These are phyloP conservation scores for Columbina picui DNA, from an alignment of 2,113 vertebrate species.

Conservation along the genomic window DNA sequence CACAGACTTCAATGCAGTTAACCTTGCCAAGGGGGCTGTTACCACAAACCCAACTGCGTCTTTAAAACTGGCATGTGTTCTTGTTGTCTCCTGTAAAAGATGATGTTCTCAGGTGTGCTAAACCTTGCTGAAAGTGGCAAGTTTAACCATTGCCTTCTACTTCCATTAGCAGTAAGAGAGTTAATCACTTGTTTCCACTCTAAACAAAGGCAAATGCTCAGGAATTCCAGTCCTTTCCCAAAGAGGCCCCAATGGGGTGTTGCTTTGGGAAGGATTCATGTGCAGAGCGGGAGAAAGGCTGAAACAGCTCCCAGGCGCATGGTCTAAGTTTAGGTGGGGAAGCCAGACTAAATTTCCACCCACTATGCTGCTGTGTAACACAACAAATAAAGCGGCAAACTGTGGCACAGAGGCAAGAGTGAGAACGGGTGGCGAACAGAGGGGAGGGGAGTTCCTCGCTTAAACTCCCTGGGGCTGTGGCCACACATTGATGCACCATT, in stretches of 20 bases:
- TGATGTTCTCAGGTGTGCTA: constrained; percentile 3
- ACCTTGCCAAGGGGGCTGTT: not conserved
- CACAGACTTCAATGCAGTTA: not conserved
- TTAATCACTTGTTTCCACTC: constrained; percentile 51
- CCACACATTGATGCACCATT: fast-evolving
- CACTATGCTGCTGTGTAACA: fast-evolving
- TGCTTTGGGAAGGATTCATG: not conserved
- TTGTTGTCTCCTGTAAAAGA: not conserved
- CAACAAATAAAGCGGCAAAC: not conserved
- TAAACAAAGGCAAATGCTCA: constrained; percentile 41
- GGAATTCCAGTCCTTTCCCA: constrained; percentile 11
- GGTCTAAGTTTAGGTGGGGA: not conserved
- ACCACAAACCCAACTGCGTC: not conserved
- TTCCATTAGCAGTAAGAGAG: constrained; percentile 53
- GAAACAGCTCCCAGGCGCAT: not conserved
- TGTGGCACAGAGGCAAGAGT: not conserved
- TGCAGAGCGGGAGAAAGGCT: not conserved
- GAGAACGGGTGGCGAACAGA: not conserved
- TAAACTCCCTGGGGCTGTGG: not conserved
- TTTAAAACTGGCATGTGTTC: not conserved
- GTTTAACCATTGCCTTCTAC: constrained; percentile 12
- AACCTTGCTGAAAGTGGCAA: constrained; percentile 22
- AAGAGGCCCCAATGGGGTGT: not conserved
- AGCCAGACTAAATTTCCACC: not conserved
- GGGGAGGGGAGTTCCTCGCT: not conserved